phyloP scores from a whole-genome alignment of 2,113 vertebrate genomes.

The Pteruthius melanotis region DNA sequence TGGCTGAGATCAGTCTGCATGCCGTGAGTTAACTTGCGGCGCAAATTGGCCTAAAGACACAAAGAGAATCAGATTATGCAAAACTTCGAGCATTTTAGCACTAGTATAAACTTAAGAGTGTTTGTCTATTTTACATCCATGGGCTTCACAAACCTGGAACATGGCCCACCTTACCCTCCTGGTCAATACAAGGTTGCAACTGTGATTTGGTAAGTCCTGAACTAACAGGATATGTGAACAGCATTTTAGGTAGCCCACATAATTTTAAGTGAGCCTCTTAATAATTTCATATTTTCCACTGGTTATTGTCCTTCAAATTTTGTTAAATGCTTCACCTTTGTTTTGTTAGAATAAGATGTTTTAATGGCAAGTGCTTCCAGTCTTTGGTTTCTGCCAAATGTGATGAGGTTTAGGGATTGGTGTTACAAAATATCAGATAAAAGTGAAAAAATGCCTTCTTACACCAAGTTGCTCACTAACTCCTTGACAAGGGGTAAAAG shows the following conservation, averaged over 20 bases:
- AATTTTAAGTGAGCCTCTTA: neutral
- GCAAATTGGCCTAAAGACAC: conserved; percentile 82
- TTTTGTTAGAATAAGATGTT: neutral
- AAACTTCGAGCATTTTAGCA: neutral
- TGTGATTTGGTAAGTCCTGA: neutral
- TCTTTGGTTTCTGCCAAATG: neutral
- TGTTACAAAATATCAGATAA: neutral
- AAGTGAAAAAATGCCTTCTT: neutral
- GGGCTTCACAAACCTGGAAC: neutral
- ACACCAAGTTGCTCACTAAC: neutral
- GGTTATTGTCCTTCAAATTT: neutral
- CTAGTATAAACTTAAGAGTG: no score
- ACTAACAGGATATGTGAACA: neutral
- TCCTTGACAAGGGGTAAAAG: neutral
- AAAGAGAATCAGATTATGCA: neutral
- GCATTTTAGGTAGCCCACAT: neutral
- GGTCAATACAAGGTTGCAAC: accelerated
- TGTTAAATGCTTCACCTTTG: neutral
- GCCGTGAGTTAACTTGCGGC: conserved; percentile 78
- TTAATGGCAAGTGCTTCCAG: neutral
- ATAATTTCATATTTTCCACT: neutral
- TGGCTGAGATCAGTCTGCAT: conserved; percentile 88
- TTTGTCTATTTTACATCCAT: neutral
- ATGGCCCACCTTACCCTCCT: neutral
- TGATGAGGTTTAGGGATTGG: neutral